These are phyloP conservation scores for Larimichthys crocea DNA, from an alignment of 2,113 vertebrate species.

Conservation along the genomic window DNA sequence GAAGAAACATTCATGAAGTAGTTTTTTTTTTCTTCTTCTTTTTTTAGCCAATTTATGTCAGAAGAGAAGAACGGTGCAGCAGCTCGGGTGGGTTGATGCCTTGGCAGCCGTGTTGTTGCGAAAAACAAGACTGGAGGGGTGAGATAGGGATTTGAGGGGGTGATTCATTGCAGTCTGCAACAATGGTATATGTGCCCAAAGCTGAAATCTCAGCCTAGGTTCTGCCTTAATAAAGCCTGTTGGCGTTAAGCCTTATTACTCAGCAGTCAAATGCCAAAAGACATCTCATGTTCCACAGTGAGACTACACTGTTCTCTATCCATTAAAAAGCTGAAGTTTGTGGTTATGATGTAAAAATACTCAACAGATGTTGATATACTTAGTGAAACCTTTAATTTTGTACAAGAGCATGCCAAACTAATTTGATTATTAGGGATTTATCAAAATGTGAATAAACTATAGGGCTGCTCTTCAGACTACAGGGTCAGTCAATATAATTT, in stretches of 20 bases:
- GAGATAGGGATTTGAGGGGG: constrained; percentile 74
- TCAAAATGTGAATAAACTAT: neutral
- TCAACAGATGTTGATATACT: neutral
- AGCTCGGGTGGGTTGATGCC: constrained; percentile 70
- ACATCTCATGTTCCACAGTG: constrained; percentile 55
- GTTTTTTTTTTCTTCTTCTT: constrained; percentile 39
- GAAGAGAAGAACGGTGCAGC: constrained; percentile 67
- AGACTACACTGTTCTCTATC: constrained; percentile 39
- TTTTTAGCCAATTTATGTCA: constrained; percentile 73
- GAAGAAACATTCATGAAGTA: constrained; percentile 68
- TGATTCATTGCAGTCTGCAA: constrained; percentile 81
- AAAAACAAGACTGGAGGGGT: constrained; percentile 72
- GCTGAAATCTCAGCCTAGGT: constrained; percentile 69
- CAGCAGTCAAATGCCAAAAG: constrained; percentile 73
- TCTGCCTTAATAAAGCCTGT: constrained; percentile 75
- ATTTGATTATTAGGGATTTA: neutral
- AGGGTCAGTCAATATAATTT: too few species aligned
- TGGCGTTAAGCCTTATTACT: constrained; percentile 74
- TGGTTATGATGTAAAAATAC: constrained; percentile 7
- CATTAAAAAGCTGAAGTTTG: constrained; percentile 7
- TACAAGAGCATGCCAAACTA: neutral
- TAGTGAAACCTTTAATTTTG: neutral
- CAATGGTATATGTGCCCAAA: constrained; percentile 70
- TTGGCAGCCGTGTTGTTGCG: constrained; percentile 67
- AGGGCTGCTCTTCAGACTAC: too few species aligned